Base-by-base conservation (phyloP, 37 sponge, comb jelly and placozoan genomes). In the Hormiphora californensis region DNA sequence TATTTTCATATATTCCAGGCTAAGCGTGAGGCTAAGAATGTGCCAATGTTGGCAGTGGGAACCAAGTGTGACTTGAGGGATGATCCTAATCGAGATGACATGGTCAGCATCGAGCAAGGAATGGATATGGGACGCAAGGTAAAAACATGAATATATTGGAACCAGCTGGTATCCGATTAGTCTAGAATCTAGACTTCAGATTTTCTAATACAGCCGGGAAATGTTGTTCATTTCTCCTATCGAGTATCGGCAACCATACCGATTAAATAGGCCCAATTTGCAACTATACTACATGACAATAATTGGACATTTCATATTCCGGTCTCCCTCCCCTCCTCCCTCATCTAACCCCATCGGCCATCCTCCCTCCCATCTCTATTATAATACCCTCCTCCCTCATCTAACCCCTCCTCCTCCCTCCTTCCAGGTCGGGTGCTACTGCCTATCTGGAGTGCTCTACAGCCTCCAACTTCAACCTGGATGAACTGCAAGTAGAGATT, bases 41-140 rank as follows among this genome's bases (percentile, higher is more conserved):
- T 73, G 23, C 81, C 81, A 4, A n/a, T 73, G 44, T 41, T 73
- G 25, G 81, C 81, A 73, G 81, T 73, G 1, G 81, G 81, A 22
- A 73, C 81, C 0, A 73, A 73, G 44, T 73, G 81, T 73, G 81
- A 73, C 38, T 28, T 73, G 81, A 73, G 81, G 44, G 81, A 73
- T 28, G 81, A 73, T 40, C 81, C 81, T 1, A 32, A 27, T 19
- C 9, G 81, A 41, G 81, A 73, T 22, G 81, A 73, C 44, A 73
- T 73, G 81, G 81, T 73, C 44, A 73, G 81, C 46, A 36, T 73
- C 8, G 81, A 73, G 81, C 81, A 73, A n/a, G 81, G 81, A 73
- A 36, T 73, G 43, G 81, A 73, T 4, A 73, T 73, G 23, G 32
- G 46, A 21, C n/a, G 21, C 36, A 73, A 73, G 81, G 81, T 73